A percentile compares a stretch with the other conserved stretches of the same genome.
phyloP scores from a whole-genome alignment of 2,113 vertebrate genomes.

The Aythya baeri region DNA sequence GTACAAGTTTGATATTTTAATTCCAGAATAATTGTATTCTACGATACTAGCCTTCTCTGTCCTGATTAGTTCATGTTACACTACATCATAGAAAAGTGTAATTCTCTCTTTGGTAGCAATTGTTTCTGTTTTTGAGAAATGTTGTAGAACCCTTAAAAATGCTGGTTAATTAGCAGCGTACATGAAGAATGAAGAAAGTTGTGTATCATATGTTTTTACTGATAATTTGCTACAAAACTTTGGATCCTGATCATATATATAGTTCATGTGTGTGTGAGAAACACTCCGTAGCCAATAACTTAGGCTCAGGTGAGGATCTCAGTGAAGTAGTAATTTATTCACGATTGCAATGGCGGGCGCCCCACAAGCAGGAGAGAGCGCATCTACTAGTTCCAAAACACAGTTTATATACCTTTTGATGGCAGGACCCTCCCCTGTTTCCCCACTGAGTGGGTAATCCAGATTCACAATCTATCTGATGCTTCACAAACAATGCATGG shows the following conservation, averaged over 20 bases:
- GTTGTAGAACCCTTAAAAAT: background rate
- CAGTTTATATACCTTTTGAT: too few relatives aligned
- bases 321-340: too few relatives aligned
- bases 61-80: background rate
- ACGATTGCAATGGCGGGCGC: too few relatives aligned
- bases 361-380: too few relatives aligned
- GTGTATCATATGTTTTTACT: background rate
- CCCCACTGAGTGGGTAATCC: too few relatives aligned
- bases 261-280: too few relatives aligned
- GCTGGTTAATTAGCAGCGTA: background rate
- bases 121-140: background rate
- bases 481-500: too few relatives aligned
- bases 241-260: background rate
- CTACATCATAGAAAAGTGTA: background rate
- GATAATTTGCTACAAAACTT: background rate
- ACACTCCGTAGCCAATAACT: too few relatives aligned
- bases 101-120: background rate
- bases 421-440: too few relatives aligned
- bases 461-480: too few relatives aligned
- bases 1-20: background rate
- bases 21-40: background rate
- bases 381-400: too few relatives aligned
- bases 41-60: background rate
- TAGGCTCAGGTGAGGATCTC: too few relatives aligned
- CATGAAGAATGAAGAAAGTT: background rate